A percentile compares a stretch with the other conserved stretches of the same genome.
phyloP scores from a whole-genome alignment of 2,113 vertebrate genomes.

The Athene cunicularia region DNA sequence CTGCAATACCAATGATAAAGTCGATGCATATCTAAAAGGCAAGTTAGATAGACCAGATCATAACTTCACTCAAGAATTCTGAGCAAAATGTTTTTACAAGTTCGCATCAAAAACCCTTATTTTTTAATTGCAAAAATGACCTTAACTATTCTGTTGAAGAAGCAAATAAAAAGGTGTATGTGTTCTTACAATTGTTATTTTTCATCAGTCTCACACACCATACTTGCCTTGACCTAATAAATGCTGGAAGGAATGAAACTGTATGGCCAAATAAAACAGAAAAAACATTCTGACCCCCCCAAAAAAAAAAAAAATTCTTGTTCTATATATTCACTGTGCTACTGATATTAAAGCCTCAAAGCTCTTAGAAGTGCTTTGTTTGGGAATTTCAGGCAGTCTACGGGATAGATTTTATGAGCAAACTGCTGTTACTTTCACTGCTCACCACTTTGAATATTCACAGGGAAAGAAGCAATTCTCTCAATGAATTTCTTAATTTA shows the following conservation, averaged over 20 bases:
- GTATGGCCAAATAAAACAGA: background rate
- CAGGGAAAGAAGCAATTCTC: background rate
- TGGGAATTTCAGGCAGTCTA: background rate
- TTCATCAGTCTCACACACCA: background rate
- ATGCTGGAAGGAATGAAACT: background rate
- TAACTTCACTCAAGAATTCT: background rate
- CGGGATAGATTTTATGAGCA: background rate
- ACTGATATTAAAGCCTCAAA: background rate
- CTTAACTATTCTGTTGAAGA: background rate
- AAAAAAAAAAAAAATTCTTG: background rate
- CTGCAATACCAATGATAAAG: background rate
- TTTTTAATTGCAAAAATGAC: background rate
- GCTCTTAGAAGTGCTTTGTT: background rate
- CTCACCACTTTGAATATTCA: background rate
- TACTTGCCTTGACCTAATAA: background rate
- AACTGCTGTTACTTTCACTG: background rate
- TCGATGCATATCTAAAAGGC: background rate
- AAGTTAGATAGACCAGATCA: background rate
- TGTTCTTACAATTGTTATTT: background rate
- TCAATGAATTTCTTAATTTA: background rate
- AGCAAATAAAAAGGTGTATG: background rate
- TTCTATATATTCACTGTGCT: background rate
- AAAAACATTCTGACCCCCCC: background rate
- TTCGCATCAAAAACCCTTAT: background rate
- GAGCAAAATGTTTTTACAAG: background rate